Conservation (phyloP, 2,797 vertebrate species). For the Eptatretus atami region DNA sequence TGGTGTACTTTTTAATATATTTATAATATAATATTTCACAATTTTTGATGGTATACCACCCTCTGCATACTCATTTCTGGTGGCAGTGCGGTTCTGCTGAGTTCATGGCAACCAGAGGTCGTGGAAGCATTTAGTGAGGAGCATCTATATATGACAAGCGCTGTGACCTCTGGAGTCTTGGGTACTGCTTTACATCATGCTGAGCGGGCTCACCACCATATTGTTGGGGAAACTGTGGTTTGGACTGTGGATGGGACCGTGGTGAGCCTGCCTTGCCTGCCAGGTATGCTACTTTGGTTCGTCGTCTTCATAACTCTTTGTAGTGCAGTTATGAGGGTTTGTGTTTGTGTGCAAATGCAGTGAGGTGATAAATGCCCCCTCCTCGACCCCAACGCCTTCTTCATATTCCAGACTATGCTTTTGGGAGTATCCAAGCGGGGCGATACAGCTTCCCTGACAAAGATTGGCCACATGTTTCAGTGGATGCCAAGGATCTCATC, state of each 20-base stretch:
- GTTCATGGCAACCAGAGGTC: constrained; percentile 93
- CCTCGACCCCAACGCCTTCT: neutral
- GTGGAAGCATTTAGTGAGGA: constrained; percentile 93
- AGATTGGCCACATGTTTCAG: constrained; percentile 86
- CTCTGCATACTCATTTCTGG: neutral
- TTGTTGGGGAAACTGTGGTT: constrained; percentile 67
- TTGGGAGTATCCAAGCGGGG: constrained; percentile 87
- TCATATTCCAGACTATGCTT: constrained; percentile 35
- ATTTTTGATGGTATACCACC: too few relatives aligned
- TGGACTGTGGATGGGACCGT: constrained; percentile 71
- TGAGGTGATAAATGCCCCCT: neutral
- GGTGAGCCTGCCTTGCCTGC: constrained; percentile 63
- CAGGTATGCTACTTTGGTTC: constrained; percentile 25
- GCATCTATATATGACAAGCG: constrained; percentile 93
- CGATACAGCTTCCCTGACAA: constrained; percentile 85
- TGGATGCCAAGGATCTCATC: constrained; percentile 89
- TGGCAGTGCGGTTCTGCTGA: constrained; percentile 65
- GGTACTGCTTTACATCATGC: constrained; percentile 87
- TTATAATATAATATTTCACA: too few relatives aligned
- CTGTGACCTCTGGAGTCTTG: constrained; percentile 87
- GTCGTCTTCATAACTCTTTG: rapidly evolving
- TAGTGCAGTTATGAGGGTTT: neutral
- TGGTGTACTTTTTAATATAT: too few relatives aligned
- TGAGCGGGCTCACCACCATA: constrained; percentile 84
- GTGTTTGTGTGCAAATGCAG: neutral